These are phyloP conservation scores for Cyrtorhinus lividipennis DNA, from an alignment of 1,140 invertebrate species.

Conservation along the genomic window DNA sequence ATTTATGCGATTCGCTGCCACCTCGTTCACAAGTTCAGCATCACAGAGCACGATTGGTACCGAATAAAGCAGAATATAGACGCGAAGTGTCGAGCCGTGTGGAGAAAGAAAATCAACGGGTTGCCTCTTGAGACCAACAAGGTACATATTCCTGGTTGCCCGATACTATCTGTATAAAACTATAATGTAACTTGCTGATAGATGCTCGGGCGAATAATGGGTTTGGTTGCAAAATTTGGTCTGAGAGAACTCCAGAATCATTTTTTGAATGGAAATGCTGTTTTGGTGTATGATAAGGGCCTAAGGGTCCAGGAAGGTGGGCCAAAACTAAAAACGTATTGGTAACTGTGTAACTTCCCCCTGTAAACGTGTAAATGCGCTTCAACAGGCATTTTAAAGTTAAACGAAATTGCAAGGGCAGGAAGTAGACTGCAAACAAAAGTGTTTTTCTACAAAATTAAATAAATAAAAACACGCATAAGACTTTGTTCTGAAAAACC, in stretches of 20 bases:
- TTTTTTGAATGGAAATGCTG: too few species aligned
- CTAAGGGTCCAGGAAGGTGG: too few species aligned
- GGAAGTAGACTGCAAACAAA: too few species aligned
- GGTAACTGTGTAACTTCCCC: too few species aligned
- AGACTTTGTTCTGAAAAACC: too few species aligned
- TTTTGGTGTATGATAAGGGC: too few species aligned
- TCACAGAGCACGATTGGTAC: conserved; percentile 38
- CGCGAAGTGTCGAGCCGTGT: conserved; percentile 39
- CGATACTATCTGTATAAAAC: background rate
- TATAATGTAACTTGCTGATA: background rate
- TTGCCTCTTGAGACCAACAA: conserved; percentile 25
- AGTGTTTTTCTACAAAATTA: too few species aligned
- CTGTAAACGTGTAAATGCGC: too few species aligned
- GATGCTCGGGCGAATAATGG: background rate
- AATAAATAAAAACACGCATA: too few species aligned
- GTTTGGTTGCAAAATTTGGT: background rate
- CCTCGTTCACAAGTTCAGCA: conserved; percentile 35
- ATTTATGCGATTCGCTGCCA: conserved; percentile 41
- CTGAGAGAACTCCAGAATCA: background rate
- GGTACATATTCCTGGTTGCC: conserved; percentile 16
- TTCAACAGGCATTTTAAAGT: too few species aligned
- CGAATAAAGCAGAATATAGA: conserved; percentile 41
- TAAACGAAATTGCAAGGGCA: too few species aligned
- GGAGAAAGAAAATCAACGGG: conserved; percentile 28
- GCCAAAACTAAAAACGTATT: too few species aligned